Evolutionary conservation across 1,140 invertebrate species (phyloP).

Genomic region (Acyrthosiphon pisum): DNA sequence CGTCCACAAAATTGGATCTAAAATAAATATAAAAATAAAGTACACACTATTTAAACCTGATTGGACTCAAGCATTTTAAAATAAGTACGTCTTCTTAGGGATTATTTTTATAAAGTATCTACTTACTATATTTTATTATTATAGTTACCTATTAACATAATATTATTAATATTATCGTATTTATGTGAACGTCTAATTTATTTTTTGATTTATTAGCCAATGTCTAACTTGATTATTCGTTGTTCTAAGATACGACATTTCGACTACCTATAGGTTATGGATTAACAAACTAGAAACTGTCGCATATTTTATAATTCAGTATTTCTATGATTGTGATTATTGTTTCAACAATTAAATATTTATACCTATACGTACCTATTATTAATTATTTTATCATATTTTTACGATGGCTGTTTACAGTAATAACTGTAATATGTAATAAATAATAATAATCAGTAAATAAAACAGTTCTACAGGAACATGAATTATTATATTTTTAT

Average conservation of each 20-base stretch:
- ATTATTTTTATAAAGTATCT: neutral
- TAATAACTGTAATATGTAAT: too few relatives aligned
- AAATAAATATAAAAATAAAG: slow-evolving; percentile 15
- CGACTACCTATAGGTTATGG: too few relatives aligned
- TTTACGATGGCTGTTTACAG: too few relatives aligned
- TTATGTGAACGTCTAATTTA: neutral
- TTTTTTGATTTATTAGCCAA: neutral
- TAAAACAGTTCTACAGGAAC: neutral
- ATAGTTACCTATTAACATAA: too few relatives aligned
- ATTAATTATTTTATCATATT: too few relatives aligned
- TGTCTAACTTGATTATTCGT: neutral
- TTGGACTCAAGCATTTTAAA: neutral
- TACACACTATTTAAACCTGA: neutral
- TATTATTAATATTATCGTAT: neutral
- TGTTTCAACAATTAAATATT: too few relatives aligned
- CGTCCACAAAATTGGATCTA: neutral
- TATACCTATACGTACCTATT: too few relatives aligned
- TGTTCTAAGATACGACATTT: neutral
- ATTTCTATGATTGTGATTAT: too few relatives aligned
- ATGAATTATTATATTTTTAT: neutral
- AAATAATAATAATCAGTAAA: too few relatives aligned
- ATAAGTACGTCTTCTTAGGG: neutral
- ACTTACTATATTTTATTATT: neutral
- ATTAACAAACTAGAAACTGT: too few relatives aligned
- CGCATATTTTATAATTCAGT: too few relatives aligned